Evolutionary conservation across 2,888 invertebrate species (phyloP).

Genomic region (Plagiodera versicolora): DNA sequence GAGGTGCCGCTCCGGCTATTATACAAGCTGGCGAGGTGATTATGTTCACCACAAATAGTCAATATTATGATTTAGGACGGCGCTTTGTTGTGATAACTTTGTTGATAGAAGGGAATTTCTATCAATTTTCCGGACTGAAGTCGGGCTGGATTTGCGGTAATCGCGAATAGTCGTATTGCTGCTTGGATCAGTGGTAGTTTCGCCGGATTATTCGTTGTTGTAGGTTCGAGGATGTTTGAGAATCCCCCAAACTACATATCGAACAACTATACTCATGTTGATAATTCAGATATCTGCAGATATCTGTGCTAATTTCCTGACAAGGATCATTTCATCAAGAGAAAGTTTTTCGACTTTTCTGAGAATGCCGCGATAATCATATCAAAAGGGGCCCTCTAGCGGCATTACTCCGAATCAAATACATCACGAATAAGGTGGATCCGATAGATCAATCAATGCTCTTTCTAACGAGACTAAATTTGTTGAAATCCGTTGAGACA

Average conservation of each 20-base stretch:
- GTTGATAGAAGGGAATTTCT: constrained; percentile 13
- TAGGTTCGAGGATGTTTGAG: not conserved
- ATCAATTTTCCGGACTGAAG: constrained; percentile 10
- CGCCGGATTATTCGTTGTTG: not conserved
- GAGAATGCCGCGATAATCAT: too few species aligned
- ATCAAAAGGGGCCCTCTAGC: too few species aligned
- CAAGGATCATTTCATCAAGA: too few species aligned
- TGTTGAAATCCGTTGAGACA: too few species aligned
- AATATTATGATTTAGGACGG: constrained; percentile 31
- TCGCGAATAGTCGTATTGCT: not conserved
- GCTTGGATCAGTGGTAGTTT: not conserved
- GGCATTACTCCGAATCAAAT: too few species aligned
- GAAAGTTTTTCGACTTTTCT: too few species aligned
- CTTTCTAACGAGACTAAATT: too few species aligned
- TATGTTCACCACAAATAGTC: constrained; percentile 34
- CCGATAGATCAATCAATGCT: too few species aligned
- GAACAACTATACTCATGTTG: not conserved
- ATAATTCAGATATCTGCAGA: too few species aligned
- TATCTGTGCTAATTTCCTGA: too few species aligned
- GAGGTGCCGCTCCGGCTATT: constrained; percentile 38
- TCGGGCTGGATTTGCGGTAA: not conserved
- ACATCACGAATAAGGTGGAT: too few species aligned
- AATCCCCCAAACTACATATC: not conserved
- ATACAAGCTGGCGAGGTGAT: constrained; percentile 32
- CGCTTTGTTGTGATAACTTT: constrained; percentile 27